These are phyloP conservation scores for Margarornis squamiger DNA, from an alignment of 2,797 vertebrate species.

Conservation along the genomic window DNA sequence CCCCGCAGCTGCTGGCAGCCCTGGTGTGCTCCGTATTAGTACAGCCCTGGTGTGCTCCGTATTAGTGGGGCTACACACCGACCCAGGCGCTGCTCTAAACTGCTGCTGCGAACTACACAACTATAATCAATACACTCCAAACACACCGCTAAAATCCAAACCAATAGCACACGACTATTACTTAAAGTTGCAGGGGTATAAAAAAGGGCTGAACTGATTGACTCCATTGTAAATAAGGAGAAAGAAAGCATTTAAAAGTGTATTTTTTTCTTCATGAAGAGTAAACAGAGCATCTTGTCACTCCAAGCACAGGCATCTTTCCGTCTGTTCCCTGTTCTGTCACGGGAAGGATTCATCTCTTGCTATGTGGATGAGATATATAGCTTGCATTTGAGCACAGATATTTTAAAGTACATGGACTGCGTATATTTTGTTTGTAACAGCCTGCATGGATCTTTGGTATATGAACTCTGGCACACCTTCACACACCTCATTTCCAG, in stretches of 20 bases:
- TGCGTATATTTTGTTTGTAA: conserved; percentile 40
- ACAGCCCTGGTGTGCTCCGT: neutral
- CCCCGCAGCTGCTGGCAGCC: neutral
- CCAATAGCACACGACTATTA: neutral
- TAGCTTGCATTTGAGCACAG: neutral
- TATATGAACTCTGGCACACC: neutral
- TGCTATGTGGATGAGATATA: rapidly evolving
- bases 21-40: neutral
- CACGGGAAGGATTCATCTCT: neutral
- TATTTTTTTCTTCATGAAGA: conserved; percentile 38
- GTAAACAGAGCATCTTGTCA: neutral
- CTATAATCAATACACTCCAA: neutral
- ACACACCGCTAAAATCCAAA: neutral
- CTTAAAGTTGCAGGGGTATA: neutral
- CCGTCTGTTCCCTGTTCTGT: neutral
- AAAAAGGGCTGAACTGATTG: neutral
- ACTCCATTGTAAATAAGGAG: neutral
- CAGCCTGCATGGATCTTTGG: neutral
- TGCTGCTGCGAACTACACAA: neutral
- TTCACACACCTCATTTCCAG: neutral
- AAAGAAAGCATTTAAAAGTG: conserved; percentile 33
- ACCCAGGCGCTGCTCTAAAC: too few species aligned
- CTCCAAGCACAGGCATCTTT: neutral
- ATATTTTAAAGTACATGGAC: conserved; percentile 41
- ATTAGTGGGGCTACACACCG: neutral